A percentile compares a stretch with the other conserved stretches of the same genome.
phyloP scores from a whole-genome alignment of 2,797 vertebrate genomes.

The Liasis olivaceus region DNA sequence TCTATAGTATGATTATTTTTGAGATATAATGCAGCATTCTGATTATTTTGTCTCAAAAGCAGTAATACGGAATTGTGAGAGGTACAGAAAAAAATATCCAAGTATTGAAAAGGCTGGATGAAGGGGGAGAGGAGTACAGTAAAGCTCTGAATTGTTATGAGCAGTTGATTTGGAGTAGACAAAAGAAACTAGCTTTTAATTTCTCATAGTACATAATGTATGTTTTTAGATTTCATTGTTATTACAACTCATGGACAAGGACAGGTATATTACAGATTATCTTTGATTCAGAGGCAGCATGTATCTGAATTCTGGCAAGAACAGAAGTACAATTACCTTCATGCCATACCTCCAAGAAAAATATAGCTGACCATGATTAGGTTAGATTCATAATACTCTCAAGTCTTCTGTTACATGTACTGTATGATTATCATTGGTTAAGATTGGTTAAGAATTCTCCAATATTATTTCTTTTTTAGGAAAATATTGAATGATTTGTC shows the following conservation, averaged over 20 bases:
- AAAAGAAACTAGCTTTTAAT: neutral
- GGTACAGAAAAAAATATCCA: neutral
- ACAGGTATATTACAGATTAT: neutral
- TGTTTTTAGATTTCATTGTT: neutral
- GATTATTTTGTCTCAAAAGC: neutral
- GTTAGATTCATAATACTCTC: neutral
- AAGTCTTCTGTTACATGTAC: conserved; percentile 20
- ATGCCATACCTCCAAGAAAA: neutral
- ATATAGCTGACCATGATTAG: neutral
- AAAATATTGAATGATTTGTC: conserved; percentile 99
- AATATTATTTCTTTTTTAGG: conserved; percentile 76
- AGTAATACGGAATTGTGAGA: neutral
- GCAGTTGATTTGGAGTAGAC: neutral
- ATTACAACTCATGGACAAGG: neutral
- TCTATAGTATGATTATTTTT: neutral
- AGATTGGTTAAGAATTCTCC: conserved; percentile 63
- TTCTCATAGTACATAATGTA: neutral
- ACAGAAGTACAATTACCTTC: neutral
- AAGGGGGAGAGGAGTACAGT: neutral
- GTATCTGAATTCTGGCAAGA: neutral
- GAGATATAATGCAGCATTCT: neutral
- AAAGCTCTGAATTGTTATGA: neutral
- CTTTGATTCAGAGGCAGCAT: neutral
- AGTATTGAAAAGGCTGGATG: neutral
- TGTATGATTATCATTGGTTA: conserved; percentile 33